A percentile compares a stretch with the other conserved stretches of the same genome.
phyloP scores from a whole-genome alignment of 2,113 vertebrate species.

The Lagopus muta region DNA sequence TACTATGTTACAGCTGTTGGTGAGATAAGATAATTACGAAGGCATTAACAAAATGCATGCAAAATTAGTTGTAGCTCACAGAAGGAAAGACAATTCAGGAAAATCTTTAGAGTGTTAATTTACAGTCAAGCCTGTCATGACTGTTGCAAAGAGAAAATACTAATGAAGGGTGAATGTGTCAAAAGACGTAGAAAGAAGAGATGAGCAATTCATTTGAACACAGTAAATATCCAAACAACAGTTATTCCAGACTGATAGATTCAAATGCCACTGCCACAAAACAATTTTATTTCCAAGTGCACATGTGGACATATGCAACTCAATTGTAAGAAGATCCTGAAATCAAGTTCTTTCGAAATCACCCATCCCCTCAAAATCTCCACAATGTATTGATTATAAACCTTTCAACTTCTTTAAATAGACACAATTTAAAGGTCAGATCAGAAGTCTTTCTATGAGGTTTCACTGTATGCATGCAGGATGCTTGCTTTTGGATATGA shows the following conservation, averaged over 20 bases:
- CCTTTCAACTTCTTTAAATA: not conserved
- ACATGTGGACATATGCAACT: fast-evolving
- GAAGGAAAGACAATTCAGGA: slow-evolving; percentile 8
- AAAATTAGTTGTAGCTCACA: slow-evolving; percentile 36
- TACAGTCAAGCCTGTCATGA: not conserved
- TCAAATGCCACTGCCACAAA: not conserved
- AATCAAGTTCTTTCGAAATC: not conserved
- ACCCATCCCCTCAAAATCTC: not conserved
- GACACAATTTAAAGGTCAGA: not conserved
- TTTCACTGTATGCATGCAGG: not conserved
- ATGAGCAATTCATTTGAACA: not conserved
- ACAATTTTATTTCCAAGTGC: not conserved
- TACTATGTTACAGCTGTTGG: slow-evolving; percentile 41
- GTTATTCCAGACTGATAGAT: not conserved
- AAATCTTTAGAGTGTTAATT: slow-evolving; percentile 15
- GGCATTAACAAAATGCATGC: slow-evolving; percentile 32
- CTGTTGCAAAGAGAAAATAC: not conserved
- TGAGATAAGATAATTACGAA: slow-evolving; percentile 57
- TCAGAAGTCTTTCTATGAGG: not conserved
- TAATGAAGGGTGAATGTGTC: not conserved
- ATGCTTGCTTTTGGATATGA: not conserved
- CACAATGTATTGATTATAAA: not conserved
- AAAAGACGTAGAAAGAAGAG: not conserved
- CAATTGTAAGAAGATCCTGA: not conserved
- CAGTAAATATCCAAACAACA: not conserved